phyloP scores from a whole-genome alignment of 2,888 invertebrate species.

The Dolichomitus sp. region DNA sequence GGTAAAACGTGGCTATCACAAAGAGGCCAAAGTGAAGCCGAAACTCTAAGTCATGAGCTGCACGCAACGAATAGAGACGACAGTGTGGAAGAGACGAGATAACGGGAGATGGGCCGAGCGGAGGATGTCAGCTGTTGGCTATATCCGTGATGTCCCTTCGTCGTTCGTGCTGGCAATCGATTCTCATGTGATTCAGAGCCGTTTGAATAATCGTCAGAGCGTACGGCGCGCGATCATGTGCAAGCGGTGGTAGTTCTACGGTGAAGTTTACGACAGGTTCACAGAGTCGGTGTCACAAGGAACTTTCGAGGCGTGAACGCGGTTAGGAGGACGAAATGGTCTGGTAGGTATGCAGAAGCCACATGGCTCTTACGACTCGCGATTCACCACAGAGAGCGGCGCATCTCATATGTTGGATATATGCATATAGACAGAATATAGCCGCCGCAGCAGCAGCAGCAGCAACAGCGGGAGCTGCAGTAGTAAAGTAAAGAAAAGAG shows the following conservation, averaged over 20 bases:
- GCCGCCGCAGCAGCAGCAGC: not conserved
- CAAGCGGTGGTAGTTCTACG: constrained; percentile 20
- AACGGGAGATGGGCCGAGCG: not conserved
- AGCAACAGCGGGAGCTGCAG: not conserved
- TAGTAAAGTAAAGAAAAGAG: constrained; percentile 6
- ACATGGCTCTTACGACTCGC: constrained; percentile 12
- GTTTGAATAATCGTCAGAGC: constrained; percentile 60
- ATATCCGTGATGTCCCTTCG: constrained; percentile 32
- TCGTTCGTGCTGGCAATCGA: constrained; percentile 50
- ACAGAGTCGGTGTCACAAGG: constrained; percentile 16
- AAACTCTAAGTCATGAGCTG: not conserved
- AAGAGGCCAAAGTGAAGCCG: not conserved
- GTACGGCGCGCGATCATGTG: constrained; percentile 41
- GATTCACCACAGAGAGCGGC: constrained; percentile 18
- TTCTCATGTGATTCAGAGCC: constrained; percentile 52
- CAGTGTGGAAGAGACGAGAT: not conserved
- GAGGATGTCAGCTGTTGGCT: constrained; percentile 35
- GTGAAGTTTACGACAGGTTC: constrained; percentile 40
- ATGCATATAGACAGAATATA: not conserved
- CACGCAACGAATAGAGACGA: not conserved
- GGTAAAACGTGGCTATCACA: not conserved
- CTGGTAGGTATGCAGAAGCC: not conserved
- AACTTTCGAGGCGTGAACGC: constrained; percentile 4
- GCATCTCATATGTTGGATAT: constrained; percentile 2
- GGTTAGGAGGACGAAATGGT: constrained; percentile 20